Percentiles rank a stretch among this genome's conserved stretches.
phyloP scores from a whole-genome alignment of 64 coral and sea anemone species.

The Pocillopora damicornis region DNA sequence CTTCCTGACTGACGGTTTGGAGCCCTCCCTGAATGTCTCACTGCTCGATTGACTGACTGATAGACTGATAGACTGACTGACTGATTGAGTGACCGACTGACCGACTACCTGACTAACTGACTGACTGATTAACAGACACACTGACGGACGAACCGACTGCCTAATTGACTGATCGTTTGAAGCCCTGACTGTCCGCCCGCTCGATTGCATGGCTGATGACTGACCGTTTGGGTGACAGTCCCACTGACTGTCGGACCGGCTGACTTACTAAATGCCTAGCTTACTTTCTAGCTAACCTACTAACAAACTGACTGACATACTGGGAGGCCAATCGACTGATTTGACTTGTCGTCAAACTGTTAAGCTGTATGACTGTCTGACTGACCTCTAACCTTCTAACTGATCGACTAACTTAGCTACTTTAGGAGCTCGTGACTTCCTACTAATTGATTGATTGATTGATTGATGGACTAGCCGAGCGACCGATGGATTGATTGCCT shows the following conservation, averaged over 20 bases:
- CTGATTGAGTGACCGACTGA: background rate
- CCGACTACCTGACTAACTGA: background rate
- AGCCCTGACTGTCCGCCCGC: background rate
- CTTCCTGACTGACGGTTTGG: background rate
- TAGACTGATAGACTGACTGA: background rate
- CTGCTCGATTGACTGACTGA: background rate
- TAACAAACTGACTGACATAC: background rate
- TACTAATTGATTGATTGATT: background rate
- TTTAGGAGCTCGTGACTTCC: no score
- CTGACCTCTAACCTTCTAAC: background rate
- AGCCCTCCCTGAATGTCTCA: background rate
- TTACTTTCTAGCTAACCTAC: no score
- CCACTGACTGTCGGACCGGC: no score
- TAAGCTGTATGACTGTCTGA: background rate
- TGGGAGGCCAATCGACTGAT: background rate
- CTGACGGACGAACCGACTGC: background rate
- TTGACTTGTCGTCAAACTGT: background rate
- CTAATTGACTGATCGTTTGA: no score
- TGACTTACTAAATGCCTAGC: background rate
- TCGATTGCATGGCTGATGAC: background rate
- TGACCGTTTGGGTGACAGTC: background rate
- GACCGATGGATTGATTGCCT: background rate
- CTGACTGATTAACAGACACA: background rate
- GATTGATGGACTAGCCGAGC: background rate
- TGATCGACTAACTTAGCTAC: no score